Base-by-base conservation (phyloP, 2,113 vertebrate genomes). In the Cardinalis cardinalis region DNA sequence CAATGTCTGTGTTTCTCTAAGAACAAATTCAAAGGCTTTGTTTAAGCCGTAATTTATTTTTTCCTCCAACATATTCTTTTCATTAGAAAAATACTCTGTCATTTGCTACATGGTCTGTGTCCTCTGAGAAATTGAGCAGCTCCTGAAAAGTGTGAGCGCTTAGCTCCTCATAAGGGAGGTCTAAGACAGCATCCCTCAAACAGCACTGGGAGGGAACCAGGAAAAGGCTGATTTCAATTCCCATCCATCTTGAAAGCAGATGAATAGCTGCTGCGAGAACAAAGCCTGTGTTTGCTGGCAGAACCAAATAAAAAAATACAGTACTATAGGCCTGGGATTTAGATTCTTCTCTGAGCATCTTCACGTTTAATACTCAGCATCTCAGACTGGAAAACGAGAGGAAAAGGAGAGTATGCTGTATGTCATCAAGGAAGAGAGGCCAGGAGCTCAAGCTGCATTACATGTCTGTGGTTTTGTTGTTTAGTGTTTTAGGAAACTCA, bases 1-100 rank as follows among this genome's bases (percentile, higher is more conserved):
- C 63, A 92, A 87, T 89, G 81, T 29, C 74, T 91, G 56, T 20
- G 13, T 24, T 74, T 93, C 59, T 94, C 92, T 83, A 86, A 64
- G 40, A 86, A 53, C 6, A 76, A 32, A 88, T 66, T 80, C 84
- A 82, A 59, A 69, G 23, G 32, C 44, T 81, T 95, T 94, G 34
- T 71, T 86, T 64, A 63, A 82, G 63, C 81, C 89, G 60, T 85
- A 85, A 95, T 84, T 96, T 94, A 68, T 91, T 85, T 79, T 92
- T 63, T 72, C n/a, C 79, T 84, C 44, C 52, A 60, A 55, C 9
- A 56, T 29, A 61, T 23, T 74, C 4, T 85, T 95, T 93, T 95
- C 16, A 73, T 84, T 84, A 77, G 64, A 85, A 73, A 58, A 72
- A 87, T 53, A 81, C 16, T 73, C 77, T 58, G 26, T 41, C 32